Percentiles rank a stretch among this genome's conserved stretches.
These are phyloP conservation scores for Notodonta dromedarius DNA, from an alignment of 2,888 invertebrate genomes.

Conservation along the genomic window DNA sequence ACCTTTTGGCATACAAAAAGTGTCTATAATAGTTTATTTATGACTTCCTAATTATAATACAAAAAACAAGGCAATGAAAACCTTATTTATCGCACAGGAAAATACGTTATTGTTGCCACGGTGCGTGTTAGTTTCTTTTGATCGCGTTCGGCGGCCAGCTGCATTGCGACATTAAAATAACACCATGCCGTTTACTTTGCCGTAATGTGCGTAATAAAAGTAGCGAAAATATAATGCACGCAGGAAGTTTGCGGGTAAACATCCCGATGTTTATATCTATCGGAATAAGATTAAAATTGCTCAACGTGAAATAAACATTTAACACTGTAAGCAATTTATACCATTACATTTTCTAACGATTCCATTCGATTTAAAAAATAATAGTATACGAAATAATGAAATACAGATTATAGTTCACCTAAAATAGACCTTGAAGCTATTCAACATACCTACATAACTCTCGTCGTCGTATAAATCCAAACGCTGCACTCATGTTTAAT, in stretches of 20 bases:
- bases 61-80: slow-evolving; percentile 29
- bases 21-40: slow-evolving; percentile 25
- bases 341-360: too few relatives aligned
- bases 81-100: slow-evolving; percentile 20
- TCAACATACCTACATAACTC: neutral
- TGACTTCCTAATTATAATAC: slow-evolving; percentile 30
- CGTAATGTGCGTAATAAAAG: slow-evolving; percentile 43
- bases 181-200: slow-evolving; percentile 30
- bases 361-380: too few relatives aligned
- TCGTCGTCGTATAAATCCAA: neutral
- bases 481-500: slow-evolving; percentile 8
- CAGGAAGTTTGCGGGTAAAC: slow-evolving; percentile 59
- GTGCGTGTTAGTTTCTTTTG: slow-evolving; percentile 23
- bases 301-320: slow-evolving; percentile 4
- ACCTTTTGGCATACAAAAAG: slow-evolving; percentile 25
- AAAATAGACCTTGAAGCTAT: neutral
- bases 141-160: slow-evolving; percentile 31
- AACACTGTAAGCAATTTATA: too few relatives aligned
- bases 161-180: slow-evolving; percentile 37
- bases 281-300: slow-evolving; percentile 27
- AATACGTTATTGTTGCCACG: slow-evolving; percentile 24
- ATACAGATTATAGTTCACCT: neutral
- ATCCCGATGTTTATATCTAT: slow-evolving; percentile 42
- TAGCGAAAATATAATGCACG: slow-evolving; percentile 41
- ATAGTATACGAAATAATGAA: too few relatives aligned